Percentiles rank a stretch among this genome's conserved stretches.
These are phyloP conservation scores for Archaeoteleia sp. DNA, from an alignment of 2,888 invertebrate species.

Conservation along the genomic window DNA sequence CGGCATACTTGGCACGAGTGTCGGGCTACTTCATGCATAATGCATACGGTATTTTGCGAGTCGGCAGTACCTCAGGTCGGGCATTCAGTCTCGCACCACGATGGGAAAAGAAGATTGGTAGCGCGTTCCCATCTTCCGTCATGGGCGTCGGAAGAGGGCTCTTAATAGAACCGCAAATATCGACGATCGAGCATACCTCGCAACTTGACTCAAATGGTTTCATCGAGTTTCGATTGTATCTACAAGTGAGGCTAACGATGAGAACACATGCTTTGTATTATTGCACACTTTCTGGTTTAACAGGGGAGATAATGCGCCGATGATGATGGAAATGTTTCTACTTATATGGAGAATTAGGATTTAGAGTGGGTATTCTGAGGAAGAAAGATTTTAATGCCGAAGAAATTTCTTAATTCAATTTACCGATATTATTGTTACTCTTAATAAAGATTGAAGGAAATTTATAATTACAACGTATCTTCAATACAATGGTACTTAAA, in stretches of 20 bases:
- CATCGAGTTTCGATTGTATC: slow-evolving; percentile 21
- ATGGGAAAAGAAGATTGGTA: not conserved
- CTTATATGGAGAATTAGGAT: too few species aligned
- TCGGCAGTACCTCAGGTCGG: slow-evolving; percentile 49
- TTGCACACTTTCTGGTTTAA: too few species aligned
- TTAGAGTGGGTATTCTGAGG: too few species aligned
- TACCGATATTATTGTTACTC: too few species aligned
- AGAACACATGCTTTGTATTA: not conserved
- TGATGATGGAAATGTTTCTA: too few species aligned
- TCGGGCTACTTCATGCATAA: slow-evolving; percentile 67
- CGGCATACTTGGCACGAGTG: slow-evolving; percentile 70
- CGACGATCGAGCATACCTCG: slow-evolving; percentile 45
- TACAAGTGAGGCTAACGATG: slow-evolving; percentile 11
- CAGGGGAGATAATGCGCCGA: too few species aligned
- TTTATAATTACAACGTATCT: too few species aligned
- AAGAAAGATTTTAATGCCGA: too few species aligned
- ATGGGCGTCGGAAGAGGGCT: slow-evolving; percentile 28
- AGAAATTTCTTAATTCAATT: too few species aligned
- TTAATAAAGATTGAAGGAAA: too few species aligned
- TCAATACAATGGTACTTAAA: too few species aligned
- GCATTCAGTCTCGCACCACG: slow-evolving; percentile 31
- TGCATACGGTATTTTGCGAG: slow-evolving; percentile 71
- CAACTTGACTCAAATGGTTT: slow-evolving; percentile 34
- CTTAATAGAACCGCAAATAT: slow-evolving; percentile 62
- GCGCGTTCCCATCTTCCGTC: slow-evolving; percentile 15